phyloP scores from a whole-genome alignment of 2,113 vertebrate species.

The Hemicordylus capensis region DNA sequence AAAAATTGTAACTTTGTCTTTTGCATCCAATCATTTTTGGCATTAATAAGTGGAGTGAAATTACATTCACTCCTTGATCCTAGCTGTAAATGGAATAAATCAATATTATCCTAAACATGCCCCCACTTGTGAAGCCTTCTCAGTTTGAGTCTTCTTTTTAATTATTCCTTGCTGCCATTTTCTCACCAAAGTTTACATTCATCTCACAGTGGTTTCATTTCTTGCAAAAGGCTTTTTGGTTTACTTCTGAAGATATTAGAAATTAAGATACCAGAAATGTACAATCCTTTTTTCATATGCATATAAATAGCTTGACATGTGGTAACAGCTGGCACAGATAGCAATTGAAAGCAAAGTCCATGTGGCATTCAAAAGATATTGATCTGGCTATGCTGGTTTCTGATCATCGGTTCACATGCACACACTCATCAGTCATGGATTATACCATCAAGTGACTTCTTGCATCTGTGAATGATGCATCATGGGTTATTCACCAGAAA shows the following conservation, averaged over 20 bases:
- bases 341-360: background rate
- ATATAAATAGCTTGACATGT: background rate
- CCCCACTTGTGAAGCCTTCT: background rate
- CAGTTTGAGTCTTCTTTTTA: background rate
- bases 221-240: background rate
- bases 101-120: background rate
- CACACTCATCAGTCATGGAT: background rate
- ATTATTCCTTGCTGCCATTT: background rate
- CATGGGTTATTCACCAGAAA: background rate
- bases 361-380: background rate
- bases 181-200: background rate
- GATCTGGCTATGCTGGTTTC: background rate
- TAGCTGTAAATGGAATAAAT: constrained; percentile 14
- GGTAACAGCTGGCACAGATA: background rate
- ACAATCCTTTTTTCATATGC: background rate
- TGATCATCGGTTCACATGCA: background rate
- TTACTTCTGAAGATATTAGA: background rate
- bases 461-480: background rate
- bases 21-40: background rate
- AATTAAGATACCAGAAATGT: background rate
- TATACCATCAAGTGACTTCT: background rate
- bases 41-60: background rate
- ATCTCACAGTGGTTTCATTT: background rate
- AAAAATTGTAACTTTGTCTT: too few relatives aligned
- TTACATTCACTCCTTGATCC: background rate